Evolutionary conservation across 1,140 invertebrate genomes (phyloP).

Genomic region (Drosophila orosa): DNA sequence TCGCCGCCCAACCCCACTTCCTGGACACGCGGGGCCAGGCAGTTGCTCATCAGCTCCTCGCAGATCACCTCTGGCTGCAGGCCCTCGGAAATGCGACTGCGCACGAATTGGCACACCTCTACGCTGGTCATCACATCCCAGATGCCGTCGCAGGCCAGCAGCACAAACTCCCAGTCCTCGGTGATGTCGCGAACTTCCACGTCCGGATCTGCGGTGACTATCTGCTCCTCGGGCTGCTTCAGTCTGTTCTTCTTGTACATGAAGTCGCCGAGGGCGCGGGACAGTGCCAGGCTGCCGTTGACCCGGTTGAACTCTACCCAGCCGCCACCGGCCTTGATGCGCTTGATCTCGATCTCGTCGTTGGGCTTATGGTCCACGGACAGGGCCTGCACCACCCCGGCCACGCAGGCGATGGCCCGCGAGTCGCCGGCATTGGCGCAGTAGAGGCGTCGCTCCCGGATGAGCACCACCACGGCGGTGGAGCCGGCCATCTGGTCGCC

Average conservation of each 20-base stretch:
- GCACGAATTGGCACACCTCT: constrained; percentile 96
- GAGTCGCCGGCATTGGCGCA: constrained; percentile 99
- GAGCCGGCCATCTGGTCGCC: constrained; percentile 96
- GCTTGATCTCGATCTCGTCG: constrained; percentile 91
- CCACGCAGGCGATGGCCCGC: constrained; percentile 92
- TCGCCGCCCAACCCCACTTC: constrained; percentile 98
- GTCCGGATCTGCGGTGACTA: constrained; percentile 98
- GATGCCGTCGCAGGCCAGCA: constrained; percentile 99
- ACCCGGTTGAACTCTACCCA: constrained; percentile 98
- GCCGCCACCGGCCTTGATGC: constrained; percentile 97
- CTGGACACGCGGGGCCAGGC: constrained; percentile 96
- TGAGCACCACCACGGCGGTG: constrained; percentile 94
- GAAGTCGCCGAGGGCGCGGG: constrained; percentile 98
- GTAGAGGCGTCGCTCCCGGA: constrained; percentile 93
- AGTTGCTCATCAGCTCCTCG: constrained; percentile 96
- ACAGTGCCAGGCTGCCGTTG: constrained; percentile 98
- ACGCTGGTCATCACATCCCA: constrained; percentile 98
- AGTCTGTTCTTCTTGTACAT: constrained; percentile 96
- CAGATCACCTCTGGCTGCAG: constrained; percentile 97
- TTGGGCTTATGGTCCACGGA: constrained; percentile 98
- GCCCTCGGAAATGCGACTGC: constrained; percentile 90
- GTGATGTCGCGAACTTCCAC: constrained; percentile 91
- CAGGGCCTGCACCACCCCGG: constrained; percentile 87
- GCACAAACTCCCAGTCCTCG: constrained; percentile 97
- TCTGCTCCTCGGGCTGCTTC: constrained; percentile 95